A percentile compares a stretch with the other conserved stretches of the same genome.
Conservation (phyloP, 2,797 vertebrate species). For the Malurus leucopterus region DNA sequence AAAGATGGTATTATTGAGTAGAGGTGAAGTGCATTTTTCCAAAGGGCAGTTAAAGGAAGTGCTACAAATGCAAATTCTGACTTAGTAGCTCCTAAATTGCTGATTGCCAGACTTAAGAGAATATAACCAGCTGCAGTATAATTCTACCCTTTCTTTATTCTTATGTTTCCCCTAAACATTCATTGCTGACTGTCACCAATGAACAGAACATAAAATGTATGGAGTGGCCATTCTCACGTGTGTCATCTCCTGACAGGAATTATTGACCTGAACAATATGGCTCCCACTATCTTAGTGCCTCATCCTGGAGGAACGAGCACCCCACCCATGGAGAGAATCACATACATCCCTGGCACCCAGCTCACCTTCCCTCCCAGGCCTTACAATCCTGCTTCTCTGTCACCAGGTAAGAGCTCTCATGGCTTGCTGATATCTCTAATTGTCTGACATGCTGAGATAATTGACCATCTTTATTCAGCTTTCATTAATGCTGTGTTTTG, state of each 20-base stretch:
- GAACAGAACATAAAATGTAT: background rate
- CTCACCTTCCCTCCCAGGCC: conserved; percentile 91
- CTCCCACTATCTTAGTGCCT: conserved; percentile 97
- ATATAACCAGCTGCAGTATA: background rate
- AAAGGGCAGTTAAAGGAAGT: background rate
- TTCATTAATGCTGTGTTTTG: background rate
- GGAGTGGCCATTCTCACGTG: background rate
- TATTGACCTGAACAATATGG: conserved; percentile 99
- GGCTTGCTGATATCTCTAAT: background rate
- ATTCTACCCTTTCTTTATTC: background rate
- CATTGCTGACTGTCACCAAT: background rate
- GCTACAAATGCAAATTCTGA: background rate
- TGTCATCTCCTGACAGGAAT: conserved; percentile 81
- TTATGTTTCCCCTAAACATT: background rate
- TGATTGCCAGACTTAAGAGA: background rate
- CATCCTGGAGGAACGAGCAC: conserved; percentile 93
- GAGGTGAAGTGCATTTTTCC: background rate
- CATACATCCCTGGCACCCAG: conserved; percentile 94
- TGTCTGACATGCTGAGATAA: background rate
- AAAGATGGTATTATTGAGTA: background rate
- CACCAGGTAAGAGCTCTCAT: conserved; percentile 84
- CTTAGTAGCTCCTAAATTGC: background rate
- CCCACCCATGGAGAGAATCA: conserved; percentile 95
- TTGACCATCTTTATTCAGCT: background rate
- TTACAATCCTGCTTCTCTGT: conserved; percentile 94